A percentile compares a stretch with the other conserved stretches of the same genome.
Evolutionary conservation across 1,140 invertebrate species (phyloP).

Genomic region (Stenopsyche tienmushanensis): DNA sequence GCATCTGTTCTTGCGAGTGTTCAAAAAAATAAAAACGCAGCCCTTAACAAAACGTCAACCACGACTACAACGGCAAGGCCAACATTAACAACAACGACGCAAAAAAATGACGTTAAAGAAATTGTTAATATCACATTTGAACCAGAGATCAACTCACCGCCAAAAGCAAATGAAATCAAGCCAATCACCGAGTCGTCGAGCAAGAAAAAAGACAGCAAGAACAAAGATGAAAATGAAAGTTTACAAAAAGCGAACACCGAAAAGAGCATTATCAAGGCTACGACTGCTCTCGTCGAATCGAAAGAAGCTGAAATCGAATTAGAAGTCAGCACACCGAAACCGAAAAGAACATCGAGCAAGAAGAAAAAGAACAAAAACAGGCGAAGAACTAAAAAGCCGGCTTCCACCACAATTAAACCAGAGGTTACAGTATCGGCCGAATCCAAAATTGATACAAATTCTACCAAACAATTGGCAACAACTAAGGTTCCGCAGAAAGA

Average conservation of each 20-base stretch:
- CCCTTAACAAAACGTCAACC: conserved; percentile 42
- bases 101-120: conserved; percentile 23
- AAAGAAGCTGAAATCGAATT: conserved; percentile 61
- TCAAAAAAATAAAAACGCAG: conserved; percentile 52
- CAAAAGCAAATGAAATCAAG: not conserved
- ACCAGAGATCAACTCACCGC: conserved; percentile 26
- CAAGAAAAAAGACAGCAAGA: not conserved
- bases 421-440: conserved; percentile 54
- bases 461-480: conserved; percentile 53
- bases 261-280: conserved; percentile 15
- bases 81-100: conserved; percentile 42
- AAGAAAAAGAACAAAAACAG: conserved; percentile 55
- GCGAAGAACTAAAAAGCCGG: conserved; percentile 50
- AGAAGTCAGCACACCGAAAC: conserved; percentile 55
- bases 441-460: conserved; percentile 53
- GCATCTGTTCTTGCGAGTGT: conserved; percentile 54
- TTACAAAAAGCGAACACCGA: conserved; percentile 33
- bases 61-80: conserved; percentile 42
- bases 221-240: conserved; percentile 21
- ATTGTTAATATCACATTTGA: conserved; percentile 3
- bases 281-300: conserved; percentile 50
- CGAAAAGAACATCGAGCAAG: conserved; percentile 50
- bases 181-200: not conserved
- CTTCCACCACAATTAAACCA: conserved; percentile 48
- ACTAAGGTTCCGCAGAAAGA: conserved; percentile 43